phyloP scores from a whole-genome alignment of 1,140 invertebrate species.

The Nebria ingens region DNA sequence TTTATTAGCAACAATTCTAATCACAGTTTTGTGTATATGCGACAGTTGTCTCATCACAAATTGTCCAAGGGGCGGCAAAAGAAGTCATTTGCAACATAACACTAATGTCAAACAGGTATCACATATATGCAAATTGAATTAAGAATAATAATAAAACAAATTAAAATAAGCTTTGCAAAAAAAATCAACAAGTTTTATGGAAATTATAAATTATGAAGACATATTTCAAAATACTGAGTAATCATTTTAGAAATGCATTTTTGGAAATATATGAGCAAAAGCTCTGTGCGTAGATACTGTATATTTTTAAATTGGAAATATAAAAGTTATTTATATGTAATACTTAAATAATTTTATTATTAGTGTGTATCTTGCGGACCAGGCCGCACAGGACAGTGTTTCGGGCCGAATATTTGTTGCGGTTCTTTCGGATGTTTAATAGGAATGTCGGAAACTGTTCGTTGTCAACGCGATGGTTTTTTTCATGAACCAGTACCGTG shows the following conservation, averaged over 20 bases:
- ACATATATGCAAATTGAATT: conserved; percentile 13
- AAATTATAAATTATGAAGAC: too few relatives aligned
- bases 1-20: not conserved
- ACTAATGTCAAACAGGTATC: conserved; percentile 29
- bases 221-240: too few relatives aligned
- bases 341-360: conserved; percentile 16
- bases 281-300: too few relatives aligned
- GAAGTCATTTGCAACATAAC: conserved; percentile 29
- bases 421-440: conserved; percentile 42
- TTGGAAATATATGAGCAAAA: too few relatives aligned
- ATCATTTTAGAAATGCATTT: too few relatives aligned
- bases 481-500: conserved; percentile 38
- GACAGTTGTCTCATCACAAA: conserved; percentile 42
- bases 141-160: too few relatives aligned
- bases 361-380: conserved; percentile 41
- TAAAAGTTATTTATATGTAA: conserved; percentile 6
- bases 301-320: too few relatives aligned
- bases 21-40: not conserved
- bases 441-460: conserved; percentile 37
- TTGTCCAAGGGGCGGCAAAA: conserved; percentile 42
- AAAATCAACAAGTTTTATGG: too few relatives aligned
- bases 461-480: conserved; percentile 33
- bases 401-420: conserved; percentile 42
- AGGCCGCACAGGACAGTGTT: conserved; percentile 38
- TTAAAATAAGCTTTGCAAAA: too few relatives aligned